These are phyloP conservation scores for Zosterops lateralis DNA, from an alignment of 2,113 vertebrate species.

Conservation along the genomic window DNA sequence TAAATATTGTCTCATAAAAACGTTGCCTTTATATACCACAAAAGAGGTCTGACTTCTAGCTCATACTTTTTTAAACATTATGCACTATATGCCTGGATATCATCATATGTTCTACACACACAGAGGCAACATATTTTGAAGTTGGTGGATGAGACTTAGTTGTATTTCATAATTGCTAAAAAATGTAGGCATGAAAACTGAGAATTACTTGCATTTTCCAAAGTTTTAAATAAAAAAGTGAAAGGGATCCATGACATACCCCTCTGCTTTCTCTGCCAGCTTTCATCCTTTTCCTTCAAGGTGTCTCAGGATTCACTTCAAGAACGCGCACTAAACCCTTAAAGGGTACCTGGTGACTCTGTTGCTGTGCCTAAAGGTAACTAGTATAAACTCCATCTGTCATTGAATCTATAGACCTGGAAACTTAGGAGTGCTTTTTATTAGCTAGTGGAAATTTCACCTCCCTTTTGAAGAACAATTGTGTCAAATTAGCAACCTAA, in stretches of 20 bases:
- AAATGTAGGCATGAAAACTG: not conserved
- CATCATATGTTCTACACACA: not conserved
- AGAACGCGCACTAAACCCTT: not conserved
- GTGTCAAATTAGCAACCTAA: not conserved
- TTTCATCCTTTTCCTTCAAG: not conserved
- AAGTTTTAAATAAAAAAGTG: not conserved
- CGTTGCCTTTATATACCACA: not conserved
- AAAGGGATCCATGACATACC: not conserved
- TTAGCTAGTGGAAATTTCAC: not conserved
- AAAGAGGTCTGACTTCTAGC: not conserved
- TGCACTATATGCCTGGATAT: not conserved
- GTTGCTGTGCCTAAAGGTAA: not conserved
- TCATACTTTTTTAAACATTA: not conserved
- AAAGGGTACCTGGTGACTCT: not conserved
- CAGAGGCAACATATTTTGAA: fast-evolving
- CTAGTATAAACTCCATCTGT: not conserved
- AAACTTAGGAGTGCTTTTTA: not conserved
- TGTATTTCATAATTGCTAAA: not conserved
- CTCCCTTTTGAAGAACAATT: not conserved
- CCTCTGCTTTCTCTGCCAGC: not conserved
- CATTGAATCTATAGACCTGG: not conserved
- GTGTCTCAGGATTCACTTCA: not conserved
- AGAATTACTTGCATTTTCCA: not conserved
- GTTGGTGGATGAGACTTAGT: not conserved
- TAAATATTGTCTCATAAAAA: not conserved